phyloP scores from a whole-genome alignment of 2,888 invertebrate species.

The Leptinotarsa tumamoca region DNA sequence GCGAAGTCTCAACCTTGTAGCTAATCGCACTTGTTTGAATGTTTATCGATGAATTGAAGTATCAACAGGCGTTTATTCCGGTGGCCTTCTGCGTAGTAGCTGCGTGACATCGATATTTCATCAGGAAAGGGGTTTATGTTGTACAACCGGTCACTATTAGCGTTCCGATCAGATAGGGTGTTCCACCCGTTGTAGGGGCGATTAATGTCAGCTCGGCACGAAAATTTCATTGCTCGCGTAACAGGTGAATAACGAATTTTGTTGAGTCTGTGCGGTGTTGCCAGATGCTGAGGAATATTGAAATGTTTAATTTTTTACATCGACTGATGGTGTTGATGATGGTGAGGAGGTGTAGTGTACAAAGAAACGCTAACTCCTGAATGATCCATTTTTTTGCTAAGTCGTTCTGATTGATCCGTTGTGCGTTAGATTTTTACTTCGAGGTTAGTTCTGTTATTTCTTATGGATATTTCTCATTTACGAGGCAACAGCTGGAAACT shows the following conservation, averaged over 20 bases:
- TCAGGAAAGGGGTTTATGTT: conserved; percentile 29
- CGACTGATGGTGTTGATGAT: no score
- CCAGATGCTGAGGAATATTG: background rate
- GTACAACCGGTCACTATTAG: conserved; percentile 28
- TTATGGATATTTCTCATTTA: no score
- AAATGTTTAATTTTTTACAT: no score
- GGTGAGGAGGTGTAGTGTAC: no score
- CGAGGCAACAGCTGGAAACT: no score
- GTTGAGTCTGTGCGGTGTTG: background rate
- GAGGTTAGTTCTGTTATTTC: no score
- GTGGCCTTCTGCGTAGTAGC: background rate
- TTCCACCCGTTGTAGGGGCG: conserved; percentile 17
- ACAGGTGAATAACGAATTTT: conserved; percentile 10
- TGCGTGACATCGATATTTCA: conserved; percentile 20
- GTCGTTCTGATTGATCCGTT: no score
- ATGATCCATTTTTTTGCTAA: no score
- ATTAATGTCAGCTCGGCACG: conserved; percentile 27
- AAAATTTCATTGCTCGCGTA: conserved; percentile 7
- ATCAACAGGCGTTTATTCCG: conserved; percentile 4
- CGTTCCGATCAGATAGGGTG: conserved; percentile 22
- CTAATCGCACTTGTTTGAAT: background rate
- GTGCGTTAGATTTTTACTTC: no score
- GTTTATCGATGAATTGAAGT: background rate
- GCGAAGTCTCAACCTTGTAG: background rate
- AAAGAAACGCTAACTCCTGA: no score